phyloP scores from a whole-genome alignment of 2,113 vertebrate genomes.

The Tor tambroides region DNA sequence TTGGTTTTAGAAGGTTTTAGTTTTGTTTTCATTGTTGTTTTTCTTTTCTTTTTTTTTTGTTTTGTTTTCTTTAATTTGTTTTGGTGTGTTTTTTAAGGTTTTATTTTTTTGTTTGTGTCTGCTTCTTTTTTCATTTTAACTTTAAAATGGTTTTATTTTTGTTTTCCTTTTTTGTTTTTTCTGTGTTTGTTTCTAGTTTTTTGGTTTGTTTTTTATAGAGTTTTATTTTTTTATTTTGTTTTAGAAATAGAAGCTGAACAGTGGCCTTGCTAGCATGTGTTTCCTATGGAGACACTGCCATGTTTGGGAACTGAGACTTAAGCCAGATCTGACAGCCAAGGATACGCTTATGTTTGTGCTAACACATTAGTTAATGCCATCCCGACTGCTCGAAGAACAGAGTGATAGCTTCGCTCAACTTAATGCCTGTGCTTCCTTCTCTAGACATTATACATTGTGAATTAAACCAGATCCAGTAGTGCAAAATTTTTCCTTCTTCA shows the following conservation, averaged over 20 bases:
- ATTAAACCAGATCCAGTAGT: background rate
- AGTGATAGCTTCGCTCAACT: background rate
- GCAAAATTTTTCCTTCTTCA: background rate
- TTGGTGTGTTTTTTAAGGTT: too few relatives aligned
- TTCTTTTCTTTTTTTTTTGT: too few relatives aligned
- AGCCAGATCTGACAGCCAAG: constrained; percentile 30
- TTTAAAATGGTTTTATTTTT: too few relatives aligned
- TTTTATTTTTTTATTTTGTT: background rate
- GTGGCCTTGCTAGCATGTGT: constrained; percentile 16
- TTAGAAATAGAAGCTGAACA: background rate
- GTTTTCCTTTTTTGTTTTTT: too few relatives aligned
- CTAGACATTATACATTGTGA: background rate
- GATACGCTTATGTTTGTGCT: constrained; percentile 18
- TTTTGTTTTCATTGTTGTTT: too few relatives aligned
- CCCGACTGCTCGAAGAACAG: background rate
- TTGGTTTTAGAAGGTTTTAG: background rate
- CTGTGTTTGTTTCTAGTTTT: too few relatives aligned
- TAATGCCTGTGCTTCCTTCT: background rate
- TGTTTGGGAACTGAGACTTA: constrained; percentile 11
- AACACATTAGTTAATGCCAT: constrained; percentile 31
- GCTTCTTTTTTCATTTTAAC: too few relatives aligned
- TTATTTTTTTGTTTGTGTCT: too few relatives aligned
- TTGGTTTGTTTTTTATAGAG: too few relatives aligned
- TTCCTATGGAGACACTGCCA: constrained; percentile 7
- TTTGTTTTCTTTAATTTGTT: too few relatives aligned